Conservation (phyloP, 2,113 vertebrate genomes). For the Myrmecobius fasciatus region DNA sequence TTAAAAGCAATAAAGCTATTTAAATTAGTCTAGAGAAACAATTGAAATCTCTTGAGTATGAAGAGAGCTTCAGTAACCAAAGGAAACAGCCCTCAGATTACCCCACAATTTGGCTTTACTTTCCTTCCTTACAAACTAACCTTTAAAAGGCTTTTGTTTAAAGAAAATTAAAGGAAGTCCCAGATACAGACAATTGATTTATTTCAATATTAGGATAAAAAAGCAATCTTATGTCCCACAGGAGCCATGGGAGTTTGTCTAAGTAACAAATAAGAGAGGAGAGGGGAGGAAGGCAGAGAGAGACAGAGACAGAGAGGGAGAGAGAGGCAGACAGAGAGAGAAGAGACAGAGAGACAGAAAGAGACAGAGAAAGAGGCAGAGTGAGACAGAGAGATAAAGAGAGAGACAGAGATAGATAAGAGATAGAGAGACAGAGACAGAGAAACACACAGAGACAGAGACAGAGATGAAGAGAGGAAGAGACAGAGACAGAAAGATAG, state of each 20-base stretch:
- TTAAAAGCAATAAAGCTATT: conserved; percentile 12
- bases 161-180: conserved; percentile 1
- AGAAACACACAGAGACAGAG: no score
- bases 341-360: no score
- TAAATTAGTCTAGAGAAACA: conserved; percentile 6
- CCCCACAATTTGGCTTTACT: neutral
- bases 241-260: neutral
- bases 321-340: no score
- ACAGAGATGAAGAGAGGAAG: no score
- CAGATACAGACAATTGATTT: neutral
- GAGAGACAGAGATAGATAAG: no score
- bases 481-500: no score
- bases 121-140: neutral
- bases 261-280: neutral
- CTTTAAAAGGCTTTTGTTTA: neutral
- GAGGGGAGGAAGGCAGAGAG: no score
- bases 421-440: no score
- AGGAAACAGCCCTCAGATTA: neutral
- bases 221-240: neutral
- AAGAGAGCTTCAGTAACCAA: neutral
- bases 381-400: no score
- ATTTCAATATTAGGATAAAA: conserved; percentile 4
- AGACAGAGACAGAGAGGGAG: no score
- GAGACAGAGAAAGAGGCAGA: no score
- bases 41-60: neutral